Evolutionary conservation across 2,797 vertebrate genomes (phyloP).

Genomic region (Rhinoraja longicauda): DNA sequence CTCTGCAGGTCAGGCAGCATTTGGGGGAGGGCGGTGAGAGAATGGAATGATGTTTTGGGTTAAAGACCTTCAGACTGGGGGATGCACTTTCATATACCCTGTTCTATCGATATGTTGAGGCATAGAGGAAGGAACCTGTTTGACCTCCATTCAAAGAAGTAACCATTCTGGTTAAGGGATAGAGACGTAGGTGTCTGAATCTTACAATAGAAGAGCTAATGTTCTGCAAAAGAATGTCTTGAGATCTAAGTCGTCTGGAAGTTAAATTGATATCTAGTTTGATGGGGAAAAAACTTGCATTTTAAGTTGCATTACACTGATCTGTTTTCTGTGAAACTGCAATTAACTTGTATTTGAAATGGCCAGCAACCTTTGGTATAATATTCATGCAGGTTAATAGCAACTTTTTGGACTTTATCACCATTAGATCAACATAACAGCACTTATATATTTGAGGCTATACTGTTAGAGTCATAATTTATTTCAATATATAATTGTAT

Average conservation of each 20-base stretch:
- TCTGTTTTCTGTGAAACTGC: not conserved
- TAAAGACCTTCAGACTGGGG: too few species aligned
- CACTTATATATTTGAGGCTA: not conserved
- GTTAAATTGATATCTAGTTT: not conserved
- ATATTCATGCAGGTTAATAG: not conserved
- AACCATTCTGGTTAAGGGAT: not conserved
- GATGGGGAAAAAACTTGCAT: not conserved
- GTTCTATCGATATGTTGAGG: not conserved
- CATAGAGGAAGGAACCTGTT: not conserved
- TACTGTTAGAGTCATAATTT: not conserved
- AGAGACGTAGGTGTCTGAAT: not conserved
- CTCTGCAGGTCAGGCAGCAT: too few species aligned
- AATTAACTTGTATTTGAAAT: not conserved
- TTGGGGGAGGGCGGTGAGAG: too few species aligned
- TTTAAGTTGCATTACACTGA: not conserved
- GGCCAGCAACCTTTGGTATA: not conserved
- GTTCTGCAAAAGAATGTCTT: not conserved
- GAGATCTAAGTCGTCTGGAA: not conserved
- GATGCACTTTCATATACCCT: not conserved
- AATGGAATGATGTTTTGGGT: too few species aligned
- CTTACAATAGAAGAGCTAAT: not conserved
- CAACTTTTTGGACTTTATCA: not conserved
- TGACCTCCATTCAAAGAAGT: not conserved
- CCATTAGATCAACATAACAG: not conserved
- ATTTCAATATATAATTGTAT: conserved; percentile 32